A percentile compares a stretch with the other conserved stretches of the same genome.
Evolutionary conservation across 2,888 invertebrate genomes (phyloP).

Genomic region (Lasioglossum morio): DNA sequence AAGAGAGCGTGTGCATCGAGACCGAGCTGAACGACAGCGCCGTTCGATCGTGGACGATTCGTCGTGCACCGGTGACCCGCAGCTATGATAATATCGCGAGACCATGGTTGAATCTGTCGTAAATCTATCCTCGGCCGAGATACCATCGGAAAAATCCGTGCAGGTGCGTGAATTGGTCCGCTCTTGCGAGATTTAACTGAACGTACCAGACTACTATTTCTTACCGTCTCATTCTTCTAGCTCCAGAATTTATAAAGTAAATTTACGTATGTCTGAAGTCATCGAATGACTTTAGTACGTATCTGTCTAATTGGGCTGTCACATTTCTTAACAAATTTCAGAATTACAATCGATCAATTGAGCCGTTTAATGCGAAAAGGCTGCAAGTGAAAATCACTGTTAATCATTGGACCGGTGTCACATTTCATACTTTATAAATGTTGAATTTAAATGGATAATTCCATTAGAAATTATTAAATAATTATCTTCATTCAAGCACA

Average conservation of each 20-base stretch:
- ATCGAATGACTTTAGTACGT: too few species aligned
- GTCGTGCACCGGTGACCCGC: slow-evolving; percentile 52
- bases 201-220: background rate
- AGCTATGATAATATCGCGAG: slow-evolving; percentile 53
- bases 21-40: slow-evolving; percentile 59
- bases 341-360: too few species aligned
- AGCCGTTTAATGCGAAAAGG: too few species aligned
- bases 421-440: too few species aligned
- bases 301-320: background rate
- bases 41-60: slow-evolving; percentile 58
- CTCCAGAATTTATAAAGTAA: background rate
- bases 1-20: slow-evolving; percentile 38
- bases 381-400: too few species aligned
- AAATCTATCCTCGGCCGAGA: slow-evolving; percentile 10
- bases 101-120: slow-evolving; percentile 11
- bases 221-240: background rate
- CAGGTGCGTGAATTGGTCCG: background rate
- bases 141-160: background rate
- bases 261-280: too few species aligned
- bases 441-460: too few species aligned
- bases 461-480: too few species aligned
- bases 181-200: background rate
- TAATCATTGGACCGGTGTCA: too few species aligned
- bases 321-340: background rate
- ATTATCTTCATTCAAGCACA: too few species aligned